Conservation (phyloP, 2,797 vertebrate genomes). For the Propithecus deckenii region DNA sequence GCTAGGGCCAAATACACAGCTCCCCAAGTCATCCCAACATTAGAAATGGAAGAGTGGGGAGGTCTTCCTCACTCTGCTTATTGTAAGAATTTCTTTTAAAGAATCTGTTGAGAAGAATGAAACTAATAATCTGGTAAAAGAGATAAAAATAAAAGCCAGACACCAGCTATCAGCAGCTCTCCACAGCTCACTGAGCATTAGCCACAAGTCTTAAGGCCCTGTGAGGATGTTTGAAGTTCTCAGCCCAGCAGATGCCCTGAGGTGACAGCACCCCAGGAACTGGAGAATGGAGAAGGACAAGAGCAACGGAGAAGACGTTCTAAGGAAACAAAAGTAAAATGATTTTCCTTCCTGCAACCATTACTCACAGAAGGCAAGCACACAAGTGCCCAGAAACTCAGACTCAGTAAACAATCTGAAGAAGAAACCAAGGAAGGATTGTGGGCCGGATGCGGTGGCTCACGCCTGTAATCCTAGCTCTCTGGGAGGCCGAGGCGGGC, state of each 20-base stretch:
- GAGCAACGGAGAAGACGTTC: too few relatives aligned
- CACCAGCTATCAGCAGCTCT: background rate
- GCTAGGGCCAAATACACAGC: background rate
- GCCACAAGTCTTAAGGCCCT: background rate
- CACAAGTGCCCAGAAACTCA: background rate
- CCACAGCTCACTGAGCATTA: too few relatives aligned
- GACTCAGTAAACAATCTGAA: background rate
- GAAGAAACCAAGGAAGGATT: background rate
- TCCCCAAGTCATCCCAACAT: background rate
- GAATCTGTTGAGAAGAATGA: background rate
- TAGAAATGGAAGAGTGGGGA: background rate
- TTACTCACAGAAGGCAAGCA: background rate
- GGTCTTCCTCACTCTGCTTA: background rate
- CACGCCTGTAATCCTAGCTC: too few relatives aligned
- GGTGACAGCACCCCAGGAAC: background rate
- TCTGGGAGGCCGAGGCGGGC: too few relatives aligned
- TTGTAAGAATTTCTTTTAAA: background rate
- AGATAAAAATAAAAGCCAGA: background rate
- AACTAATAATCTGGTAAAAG: background rate
- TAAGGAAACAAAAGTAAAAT: background rate
- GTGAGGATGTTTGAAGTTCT: background rate
- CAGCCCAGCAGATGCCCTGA: background rate
- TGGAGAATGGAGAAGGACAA: too few relatives aligned
- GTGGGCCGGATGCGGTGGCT: too few relatives aligned
- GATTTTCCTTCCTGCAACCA: background rate